Conservation (phyloP, 2,113 vertebrate genomes). For the sheep (Ovis aries) region DNA sequence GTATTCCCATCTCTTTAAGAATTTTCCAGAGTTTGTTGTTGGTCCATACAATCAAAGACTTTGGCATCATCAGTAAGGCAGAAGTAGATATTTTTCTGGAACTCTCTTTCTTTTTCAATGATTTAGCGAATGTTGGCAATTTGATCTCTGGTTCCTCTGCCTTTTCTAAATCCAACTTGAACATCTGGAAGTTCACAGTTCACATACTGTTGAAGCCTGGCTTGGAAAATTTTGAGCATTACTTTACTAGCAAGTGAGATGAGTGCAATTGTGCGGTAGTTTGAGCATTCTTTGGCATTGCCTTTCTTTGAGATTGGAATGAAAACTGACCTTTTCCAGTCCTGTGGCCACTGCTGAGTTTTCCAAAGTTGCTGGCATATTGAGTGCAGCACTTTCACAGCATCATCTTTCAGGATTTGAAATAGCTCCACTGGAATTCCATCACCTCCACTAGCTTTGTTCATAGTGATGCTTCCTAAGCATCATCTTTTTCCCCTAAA, state of each 20-base stretch:
- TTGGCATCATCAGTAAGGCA: not conserved
- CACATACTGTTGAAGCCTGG: not conserved
- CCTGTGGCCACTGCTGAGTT: not conserved
- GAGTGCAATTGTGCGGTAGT: accelerated
- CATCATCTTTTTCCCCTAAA: not conserved
- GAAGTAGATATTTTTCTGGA: not conserved
- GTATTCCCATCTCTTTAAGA: not conserved
- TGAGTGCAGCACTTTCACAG: not conserved
- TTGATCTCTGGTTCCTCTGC: not conserved
- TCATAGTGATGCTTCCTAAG: not conserved
- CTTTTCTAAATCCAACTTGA: not conserved
- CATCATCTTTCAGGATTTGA: not conserved
- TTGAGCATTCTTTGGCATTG: not conserved
- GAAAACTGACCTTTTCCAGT: not conserved
- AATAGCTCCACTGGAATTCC: not conserved
- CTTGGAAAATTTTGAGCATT: not conserved
- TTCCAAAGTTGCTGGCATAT: not conserved
- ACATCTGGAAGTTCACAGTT: not conserved
- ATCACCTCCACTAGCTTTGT: not conserved
- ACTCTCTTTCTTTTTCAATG: not conserved
- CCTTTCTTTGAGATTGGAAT: not conserved
- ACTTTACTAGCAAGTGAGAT: not conserved
- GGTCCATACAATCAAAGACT: not conserved
- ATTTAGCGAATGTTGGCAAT: not conserved
- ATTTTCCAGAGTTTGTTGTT: not conserved